Evolutionary conservation across 2,113 vertebrate genomes (phyloP).

Genomic region (Todiramphus chloris): DNA sequence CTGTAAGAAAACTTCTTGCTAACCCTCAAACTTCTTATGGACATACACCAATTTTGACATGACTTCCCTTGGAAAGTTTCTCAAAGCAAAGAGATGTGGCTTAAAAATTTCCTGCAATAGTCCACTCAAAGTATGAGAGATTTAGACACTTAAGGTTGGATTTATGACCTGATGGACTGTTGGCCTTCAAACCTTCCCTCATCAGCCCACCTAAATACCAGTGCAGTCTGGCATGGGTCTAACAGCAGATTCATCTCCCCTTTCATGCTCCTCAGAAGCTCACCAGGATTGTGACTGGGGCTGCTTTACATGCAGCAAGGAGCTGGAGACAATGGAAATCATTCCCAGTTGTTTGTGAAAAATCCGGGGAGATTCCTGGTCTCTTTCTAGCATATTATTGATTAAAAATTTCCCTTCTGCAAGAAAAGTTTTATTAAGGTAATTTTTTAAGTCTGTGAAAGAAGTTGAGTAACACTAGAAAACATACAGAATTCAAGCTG

Average conservation of each 20-base stretch:
- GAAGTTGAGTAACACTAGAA: background rate
- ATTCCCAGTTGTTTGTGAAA: background rate
- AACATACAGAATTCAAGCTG: background rate
- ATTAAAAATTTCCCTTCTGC: background rate
- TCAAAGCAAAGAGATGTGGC: background rate
- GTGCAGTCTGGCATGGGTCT: rapidly evolving
- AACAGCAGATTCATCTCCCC: background rate
- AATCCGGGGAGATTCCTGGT: background rate
- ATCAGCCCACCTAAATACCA: background rate
- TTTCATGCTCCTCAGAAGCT: background rate
- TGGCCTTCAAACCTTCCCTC: background rate
- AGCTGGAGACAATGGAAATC: rapidly evolving
- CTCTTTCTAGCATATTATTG: background rate
- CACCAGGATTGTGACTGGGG: rapidly evolving
- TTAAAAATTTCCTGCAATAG: background rate
- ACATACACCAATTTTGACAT: background rate
- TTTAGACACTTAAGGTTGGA: background rate
- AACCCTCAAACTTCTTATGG: background rate
- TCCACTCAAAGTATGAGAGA: background rate
- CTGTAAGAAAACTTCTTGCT: background rate
- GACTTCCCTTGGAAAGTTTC: background rate
- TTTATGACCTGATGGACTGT: background rate
- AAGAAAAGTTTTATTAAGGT: background rate
- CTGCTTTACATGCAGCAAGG: background rate
- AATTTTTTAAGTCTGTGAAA: background rate